phyloP scores from a whole-genome alignment of 2,113 vertebrate species.

The Albula goreensis region DNA sequence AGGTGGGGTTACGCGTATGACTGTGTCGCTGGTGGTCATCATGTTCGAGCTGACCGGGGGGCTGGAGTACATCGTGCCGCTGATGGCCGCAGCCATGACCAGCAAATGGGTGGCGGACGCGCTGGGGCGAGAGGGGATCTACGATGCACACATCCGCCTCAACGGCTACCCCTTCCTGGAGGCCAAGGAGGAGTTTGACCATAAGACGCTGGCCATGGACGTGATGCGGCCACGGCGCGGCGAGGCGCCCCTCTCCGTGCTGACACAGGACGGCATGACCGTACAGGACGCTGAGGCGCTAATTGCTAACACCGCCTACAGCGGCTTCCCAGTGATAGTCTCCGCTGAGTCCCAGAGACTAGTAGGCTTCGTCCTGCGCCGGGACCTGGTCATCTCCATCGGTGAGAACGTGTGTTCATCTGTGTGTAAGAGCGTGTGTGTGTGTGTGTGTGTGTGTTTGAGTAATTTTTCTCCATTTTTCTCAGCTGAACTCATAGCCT shows the following conservation, averaged over 20 bases:
- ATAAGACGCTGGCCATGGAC: conserved; percentile 82
- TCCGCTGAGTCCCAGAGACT: conserved; percentile 80
- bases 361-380: conserved; percentile 80
- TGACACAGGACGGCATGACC: conserved; percentile 81
- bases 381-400: conserved; percentile 81
- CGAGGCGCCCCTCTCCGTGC: conserved; percentile 74
- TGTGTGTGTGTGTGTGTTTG: neutral
- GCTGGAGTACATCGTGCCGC: conserved; percentile 84
- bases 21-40: conserved; percentile 84
- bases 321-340: conserved; percentile 82
- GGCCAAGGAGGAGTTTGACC: conserved; percentile 84
- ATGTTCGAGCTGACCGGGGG: conserved; percentile 88
- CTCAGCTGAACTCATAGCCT: too few species aligned
- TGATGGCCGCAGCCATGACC: conserved; percentile 88
- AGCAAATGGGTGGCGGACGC: conserved; percentile 90
- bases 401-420: conserved; percentile 54
- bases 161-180: conserved; percentile 87
- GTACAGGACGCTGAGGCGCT: conserved; percentile 76
- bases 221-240: conserved; percentile 80
- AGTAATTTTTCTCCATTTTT: too few species aligned
- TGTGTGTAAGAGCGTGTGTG: neutral
- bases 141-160: conserved; percentile 83
- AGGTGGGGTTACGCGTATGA: conserved; percentile 89
- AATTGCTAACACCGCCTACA: conserved; percentile 73
- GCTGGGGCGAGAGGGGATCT: conserved; percentile 81